Evolutionary conservation across 2,797 vertebrate species (phyloP), one percentile per base, ranked within the genome.

Genomic region (Oryzias dopingdopingensis): DNA sequence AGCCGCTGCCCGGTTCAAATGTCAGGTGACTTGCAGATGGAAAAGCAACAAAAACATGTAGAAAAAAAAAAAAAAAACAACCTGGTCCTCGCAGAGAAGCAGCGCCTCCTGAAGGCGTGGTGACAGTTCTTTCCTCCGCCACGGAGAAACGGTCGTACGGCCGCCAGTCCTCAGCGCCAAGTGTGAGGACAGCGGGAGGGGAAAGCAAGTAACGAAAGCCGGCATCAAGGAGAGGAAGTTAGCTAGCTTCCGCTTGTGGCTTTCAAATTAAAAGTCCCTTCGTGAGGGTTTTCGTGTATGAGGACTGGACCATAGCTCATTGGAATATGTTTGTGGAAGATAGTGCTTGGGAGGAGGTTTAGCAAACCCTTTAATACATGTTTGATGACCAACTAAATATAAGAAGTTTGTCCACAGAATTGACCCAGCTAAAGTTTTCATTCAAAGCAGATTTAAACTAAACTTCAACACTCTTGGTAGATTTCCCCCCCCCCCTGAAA

Each of bases 101-200:
- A 62, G 74, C 26, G 71, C 48, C 66, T 83, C 70, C 78, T 55
- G 70, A 81, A 86, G 80, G 79, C 70, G 84, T 78, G 85, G 71
- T 74, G 79, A 78, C 13, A 29, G 76, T 75, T 62, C 73, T 52
- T 71, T 70, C 73, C 71, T 80, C 83, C 77, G 72, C 67, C 68
- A 67, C 77, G 29, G 76, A 84, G 79, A 74, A 49, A 62, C 75
- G 16, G 79, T 24, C 48, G 47, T 40, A 49, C 74, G 81, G 67
- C 75, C 64, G 78, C 67, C 65, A 58, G 75, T 70, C 68, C 77
- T 52, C 65, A 0, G 49, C 65, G 60, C 75, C 17, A 37, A 86
- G 68, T 80, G 80, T 4, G 57, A 2, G 32, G 22, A 54, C 52
- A 62, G 72, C 18, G 42, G 60, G 65, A 78, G 18, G 72, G 54